Conservation (phyloP, 2,888 invertebrate genomes). For the Nasonia oneida region DNA sequence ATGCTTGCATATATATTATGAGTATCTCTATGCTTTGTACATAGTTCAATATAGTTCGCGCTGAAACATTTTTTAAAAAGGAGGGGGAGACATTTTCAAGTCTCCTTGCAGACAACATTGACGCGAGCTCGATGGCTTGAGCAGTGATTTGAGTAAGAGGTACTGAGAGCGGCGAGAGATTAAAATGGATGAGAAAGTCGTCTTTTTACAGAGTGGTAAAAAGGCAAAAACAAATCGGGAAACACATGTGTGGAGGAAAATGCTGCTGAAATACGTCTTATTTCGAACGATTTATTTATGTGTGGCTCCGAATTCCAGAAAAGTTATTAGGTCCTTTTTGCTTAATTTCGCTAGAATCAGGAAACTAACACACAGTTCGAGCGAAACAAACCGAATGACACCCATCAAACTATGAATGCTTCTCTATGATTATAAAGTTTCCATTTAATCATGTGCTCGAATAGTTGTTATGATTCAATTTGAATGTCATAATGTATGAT, state of each 20-base stretch:
- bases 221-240: not conserved
- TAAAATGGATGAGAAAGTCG: slow-evolving; percentile 20
- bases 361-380: not conserved
- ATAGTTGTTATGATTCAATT: not conserved
- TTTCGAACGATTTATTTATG: not conserved
- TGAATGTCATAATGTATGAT: not conserved
- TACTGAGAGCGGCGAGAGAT: not conserved
- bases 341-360: too few species aligned
- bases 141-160: not conserved
- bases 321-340: too few species aligned
- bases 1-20: too few species aligned
- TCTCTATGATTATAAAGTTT: not conserved
- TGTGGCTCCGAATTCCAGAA: not conserved
- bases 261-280: not conserved
- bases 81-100: not conserved
- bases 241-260: not conserved
- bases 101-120: not conserved
- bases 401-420: not conserved
- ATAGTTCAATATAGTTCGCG: not conserved
- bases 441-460: not conserved
- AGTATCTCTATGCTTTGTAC: not conserved
- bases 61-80: not conserved
- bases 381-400: not conserved
- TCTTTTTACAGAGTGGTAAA: not conserved
- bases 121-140: not conserved